phyloP scores from a whole-genome alignment of 2,113 vertebrate species.

The Cyprinodon variegatus region DNA sequence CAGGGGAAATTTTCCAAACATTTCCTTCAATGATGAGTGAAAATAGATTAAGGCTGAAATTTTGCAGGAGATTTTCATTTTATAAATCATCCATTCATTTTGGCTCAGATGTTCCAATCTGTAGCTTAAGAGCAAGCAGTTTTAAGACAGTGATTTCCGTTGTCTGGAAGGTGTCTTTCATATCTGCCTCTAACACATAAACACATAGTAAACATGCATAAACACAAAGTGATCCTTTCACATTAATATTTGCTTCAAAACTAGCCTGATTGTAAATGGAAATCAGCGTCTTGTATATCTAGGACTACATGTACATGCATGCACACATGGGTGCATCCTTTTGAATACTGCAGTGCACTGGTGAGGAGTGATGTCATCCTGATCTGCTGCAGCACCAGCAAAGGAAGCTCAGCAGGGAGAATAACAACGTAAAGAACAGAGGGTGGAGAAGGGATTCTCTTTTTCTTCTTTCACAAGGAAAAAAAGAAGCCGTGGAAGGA shows the following conservation, averaged over 20 bases:
- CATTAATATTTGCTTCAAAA: not conserved
- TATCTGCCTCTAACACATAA: not conserved
- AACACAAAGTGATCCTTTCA: slow-evolving; percentile 1
- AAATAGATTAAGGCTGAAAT: not conserved
- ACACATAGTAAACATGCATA: not conserved
- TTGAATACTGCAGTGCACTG: slow-evolving; percentile 71
- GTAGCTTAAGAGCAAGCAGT: not conserved
- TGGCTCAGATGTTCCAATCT: not conserved
- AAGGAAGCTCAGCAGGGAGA: slow-evolving; percentile 42
- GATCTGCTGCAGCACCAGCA: slow-evolving; percentile 75
- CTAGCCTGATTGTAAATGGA: not conserved
- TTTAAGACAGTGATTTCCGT: not conserved
- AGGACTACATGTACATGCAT: not conserved
- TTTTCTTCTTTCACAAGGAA: slow-evolving; percentile 9
- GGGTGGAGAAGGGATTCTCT: slow-evolving; percentile 7
- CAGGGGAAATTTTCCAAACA: not conserved
- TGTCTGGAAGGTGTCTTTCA: slow-evolving; percentile 6
- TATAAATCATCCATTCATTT: not conserved
- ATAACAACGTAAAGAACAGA: not conserved
- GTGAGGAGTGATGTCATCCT: slow-evolving; percentile 76
- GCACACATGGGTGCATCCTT: slow-evolving; percentile 39
- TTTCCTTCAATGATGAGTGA: not conserved
- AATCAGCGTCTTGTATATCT: not conserved
- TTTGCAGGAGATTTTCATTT: not conserved
- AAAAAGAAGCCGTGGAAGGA: slow-evolving; percentile 20